A percentile compares a stretch with the other conserved stretches of the same genome.
phyloP scores from a whole-genome alignment of 2,113 vertebrate species.

The Todiramphus chloris region DNA sequence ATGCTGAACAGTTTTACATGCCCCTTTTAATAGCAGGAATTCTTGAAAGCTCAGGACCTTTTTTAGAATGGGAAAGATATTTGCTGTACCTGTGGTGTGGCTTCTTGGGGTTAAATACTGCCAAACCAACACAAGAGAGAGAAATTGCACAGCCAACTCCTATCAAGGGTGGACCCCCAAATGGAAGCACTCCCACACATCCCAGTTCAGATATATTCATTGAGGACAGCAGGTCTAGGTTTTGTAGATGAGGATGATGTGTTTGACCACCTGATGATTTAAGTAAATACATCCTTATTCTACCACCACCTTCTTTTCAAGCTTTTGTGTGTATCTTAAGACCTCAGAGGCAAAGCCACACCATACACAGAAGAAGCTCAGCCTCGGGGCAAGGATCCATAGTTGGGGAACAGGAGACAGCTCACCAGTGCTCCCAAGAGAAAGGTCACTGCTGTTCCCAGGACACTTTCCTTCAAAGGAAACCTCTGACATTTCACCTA shows the following conservation, averaged over 20 bases:
- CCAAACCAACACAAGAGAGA: not conserved
- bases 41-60: not conserved
- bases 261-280: not conserved
- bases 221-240: not conserved
- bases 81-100: not conserved
- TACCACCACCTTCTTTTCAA: not conserved
- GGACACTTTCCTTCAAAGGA: not conserved
- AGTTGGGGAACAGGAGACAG: not conserved
- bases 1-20: not conserved
- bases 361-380: not conserved
- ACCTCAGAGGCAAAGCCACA: not conserved
- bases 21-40: not conserved
- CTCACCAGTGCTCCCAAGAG: not conserved
- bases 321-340: not conserved
- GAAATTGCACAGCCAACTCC: not conserved
- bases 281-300: not conserved
- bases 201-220: not conserved
- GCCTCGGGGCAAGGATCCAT: rapidly evolving
- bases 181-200: not conserved
- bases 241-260: not conserved
- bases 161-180: not conserved
- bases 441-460: not conserved
- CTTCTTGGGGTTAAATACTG: not conserved
- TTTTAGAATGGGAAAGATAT: not conserved
- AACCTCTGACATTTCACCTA: not conserved